Base-by-base conservation (phyloP, 37 sponge, comb jelly and placozoan species). In the Ephydatia muelleri region DNA sequence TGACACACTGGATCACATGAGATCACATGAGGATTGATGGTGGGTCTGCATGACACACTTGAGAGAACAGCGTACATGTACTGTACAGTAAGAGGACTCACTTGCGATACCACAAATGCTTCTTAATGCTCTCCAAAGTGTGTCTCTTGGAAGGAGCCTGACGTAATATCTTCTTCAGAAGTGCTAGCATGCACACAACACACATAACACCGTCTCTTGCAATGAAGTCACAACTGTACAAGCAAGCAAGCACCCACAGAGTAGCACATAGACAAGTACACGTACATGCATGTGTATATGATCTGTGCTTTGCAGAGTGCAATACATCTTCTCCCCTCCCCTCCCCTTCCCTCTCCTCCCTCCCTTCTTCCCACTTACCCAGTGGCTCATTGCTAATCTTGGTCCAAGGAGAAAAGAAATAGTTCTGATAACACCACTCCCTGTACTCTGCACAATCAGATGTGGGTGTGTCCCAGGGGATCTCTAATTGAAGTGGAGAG, bases 381-480 rank as follows among this genome's bases (percentile, higher is more conserved):
- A 96, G 86, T 11, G 95, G 93, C 37, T 92, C 93, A 35, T 87
- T 95, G 84, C 93, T 91, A 48, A 96, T 96, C 84, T 93, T 92
- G 49, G 38, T 90, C 96, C 96, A 96, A 0, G 96, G 96, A 21
- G 92, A 79, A 47, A 87, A 84, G 79, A 91, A 83, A 28, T 28
- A 92, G 76, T 95, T 97, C 35, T 92, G 83, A 4, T 25, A 35
- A 29, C 86, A 84, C 95, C 95, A 97, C n/a, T n/a, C n/a, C n/a
- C n/a, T n/a, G n/a, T n/a, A n/a, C n/a, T n/a, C n/a, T n/a, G n/a
- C n/a, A n/a, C n/a, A n/a, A n/a, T n/a, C n/a, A 22, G 86, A 83
- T 8, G 94, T 83, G 13, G 99, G 99, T 16, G 85, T 84, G 80
- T 99, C 99, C 99, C 99, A 99, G n/a, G 99, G 99, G 38, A 99